Evolutionary conservation across 2,888 invertebrate genomes (phyloP).

Genomic region (Caenorhabditis auriculariae): DNA sequence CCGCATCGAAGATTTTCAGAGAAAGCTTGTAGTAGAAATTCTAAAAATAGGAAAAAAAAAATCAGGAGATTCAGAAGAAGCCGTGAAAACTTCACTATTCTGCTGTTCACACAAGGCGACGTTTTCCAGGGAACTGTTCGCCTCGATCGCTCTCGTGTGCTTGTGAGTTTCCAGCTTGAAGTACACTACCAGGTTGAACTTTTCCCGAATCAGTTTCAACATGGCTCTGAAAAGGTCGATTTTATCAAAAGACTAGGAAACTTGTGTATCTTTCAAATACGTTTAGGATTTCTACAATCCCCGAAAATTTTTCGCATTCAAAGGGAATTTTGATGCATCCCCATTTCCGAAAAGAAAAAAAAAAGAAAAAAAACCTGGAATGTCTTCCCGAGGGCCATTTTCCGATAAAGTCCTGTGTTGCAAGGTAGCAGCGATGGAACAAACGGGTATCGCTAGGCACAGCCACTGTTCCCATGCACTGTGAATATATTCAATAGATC

Average conservation of each 20-base stretch:
- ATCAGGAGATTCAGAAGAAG: too few relatives aligned
- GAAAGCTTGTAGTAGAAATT: constrained; percentile 10
- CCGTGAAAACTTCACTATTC: neutral
- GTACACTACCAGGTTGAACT: constrained; percentile 55
- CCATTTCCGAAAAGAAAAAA: neutral
- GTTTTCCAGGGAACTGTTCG: constrained; percentile 8
- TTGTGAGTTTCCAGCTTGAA: constrained; percentile 49
- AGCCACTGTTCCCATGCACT: constrained; percentile 44
- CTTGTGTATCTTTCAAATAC: too few relatives aligned
- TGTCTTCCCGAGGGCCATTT: constrained; percentile 29
- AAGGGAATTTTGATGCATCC: neutral
- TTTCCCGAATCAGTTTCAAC: constrained; percentile 40
- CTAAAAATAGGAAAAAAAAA: too few relatives aligned
- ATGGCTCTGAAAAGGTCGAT: constrained; percentile 1
- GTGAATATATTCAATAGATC: constrained; percentile 2
- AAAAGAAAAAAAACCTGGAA: neutral
- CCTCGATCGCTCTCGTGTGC: constrained; percentile 20
- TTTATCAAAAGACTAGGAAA: too few relatives aligned
- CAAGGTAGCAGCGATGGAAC: constrained; percentile 48
- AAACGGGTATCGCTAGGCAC: constrained; percentile 46
- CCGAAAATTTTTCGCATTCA: too few relatives aligned
- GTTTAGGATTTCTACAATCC: too few relatives aligned
- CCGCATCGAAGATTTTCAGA: constrained; percentile 17
- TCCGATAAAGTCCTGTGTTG: constrained; percentile 35
- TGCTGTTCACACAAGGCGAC: constrained; percentile 3